Evolutionary conservation across 1,140 invertebrate species (phyloP).

Genomic region (Phocides pigmalion): DNA sequence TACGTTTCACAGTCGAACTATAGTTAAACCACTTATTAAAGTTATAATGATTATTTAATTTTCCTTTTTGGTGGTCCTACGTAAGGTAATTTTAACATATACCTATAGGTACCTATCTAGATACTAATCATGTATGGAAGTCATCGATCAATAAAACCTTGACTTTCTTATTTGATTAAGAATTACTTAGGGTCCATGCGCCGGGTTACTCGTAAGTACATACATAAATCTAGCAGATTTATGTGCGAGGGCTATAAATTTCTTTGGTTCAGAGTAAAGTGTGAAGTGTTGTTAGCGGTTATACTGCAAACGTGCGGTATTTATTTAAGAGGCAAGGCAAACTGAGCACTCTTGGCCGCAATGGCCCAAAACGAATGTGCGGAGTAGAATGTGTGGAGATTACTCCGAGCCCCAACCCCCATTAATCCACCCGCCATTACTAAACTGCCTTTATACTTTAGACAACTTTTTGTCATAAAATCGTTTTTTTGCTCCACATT

Average conservation of each 20-base stretch:
- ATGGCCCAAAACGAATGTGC: slow-evolving; percentile 77
- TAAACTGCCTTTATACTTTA: slow-evolving; percentile 4
- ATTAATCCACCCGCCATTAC: slow-evolving; percentile 32
- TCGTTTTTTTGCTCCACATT: not conserved
- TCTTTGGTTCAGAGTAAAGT: slow-evolving; percentile 56
- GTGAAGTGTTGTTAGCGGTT: slow-evolving; percentile 75
- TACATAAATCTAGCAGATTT: slow-evolving; percentile 62
- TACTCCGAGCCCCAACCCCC: slow-evolving; percentile 20
- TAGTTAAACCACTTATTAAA: no score
- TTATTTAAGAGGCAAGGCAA: slow-evolving; percentile 74
- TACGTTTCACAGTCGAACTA: no score
- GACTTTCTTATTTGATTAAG: slow-evolving; percentile 4
- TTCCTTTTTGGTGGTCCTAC: no score
- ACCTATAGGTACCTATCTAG: no score
- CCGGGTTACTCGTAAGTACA: slow-evolving; percentile 39
- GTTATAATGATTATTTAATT: no score
- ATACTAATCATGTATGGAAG: not conserved
- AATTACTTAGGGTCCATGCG: slow-evolving; percentile 6
- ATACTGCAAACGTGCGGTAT: slow-evolving; percentile 78
- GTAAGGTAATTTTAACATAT: no score
- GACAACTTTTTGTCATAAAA: not conserved
- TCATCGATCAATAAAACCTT: not conserved
- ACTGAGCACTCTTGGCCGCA: slow-evolving; percentile 63
- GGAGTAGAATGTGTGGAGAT: slow-evolving; percentile 7
- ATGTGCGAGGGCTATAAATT: slow-evolving; percentile 65